Evolutionary conservation across 2,888 invertebrate genomes (phyloP), one percentile per base, ranked within the genome.

Genomic region (Synergus umbraculus): DNA sequence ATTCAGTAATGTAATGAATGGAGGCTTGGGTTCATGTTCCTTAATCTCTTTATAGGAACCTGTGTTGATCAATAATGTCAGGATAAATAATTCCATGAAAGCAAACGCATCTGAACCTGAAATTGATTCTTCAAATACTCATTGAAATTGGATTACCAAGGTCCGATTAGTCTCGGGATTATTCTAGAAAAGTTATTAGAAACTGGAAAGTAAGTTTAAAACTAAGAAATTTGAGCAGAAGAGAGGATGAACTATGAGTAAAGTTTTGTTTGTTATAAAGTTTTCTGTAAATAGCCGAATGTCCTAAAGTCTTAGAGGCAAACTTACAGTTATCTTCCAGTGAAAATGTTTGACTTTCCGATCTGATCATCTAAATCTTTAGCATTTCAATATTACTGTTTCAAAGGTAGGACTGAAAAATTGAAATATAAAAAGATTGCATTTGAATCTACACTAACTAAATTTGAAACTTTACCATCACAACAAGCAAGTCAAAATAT

Each of bases 201-300:
- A 73, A 73, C 73, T 73, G 54, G n/a, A 73, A 2, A 37, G n/a
- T n/a, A 49, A 49, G 67, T 73, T 73, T 4, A 73, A 73, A 73
- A 73, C 73, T 49, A 37, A n/a, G 73, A 73, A 73, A 37, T 37
- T 49, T 37, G 54, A 73, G 46, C 29, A 18, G 49, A 69, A 49
- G 41, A 73, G 73, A 54, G 37, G 73, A 54, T 73, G 49, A 73
- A 73, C 37, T 37, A 73, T 54, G 73, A 73, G 54, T 10, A 73
- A 73, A 73, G 73, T 73, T 73, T 73, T 73, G 73, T 73, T 73
- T 73, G 73, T 49, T 49, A 73, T 15, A 73, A 37, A 69, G 46
- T 69, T 73, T 54, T 37, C 37, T 46, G 37, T 37, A 49, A 54
- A 54, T 29, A 37, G 15, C 22, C 69, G 49, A 69, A 49, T 73